Base-by-base conservation (phyloP, 2,888 invertebrate genomes). In the Sphinx pinastri region DNA sequence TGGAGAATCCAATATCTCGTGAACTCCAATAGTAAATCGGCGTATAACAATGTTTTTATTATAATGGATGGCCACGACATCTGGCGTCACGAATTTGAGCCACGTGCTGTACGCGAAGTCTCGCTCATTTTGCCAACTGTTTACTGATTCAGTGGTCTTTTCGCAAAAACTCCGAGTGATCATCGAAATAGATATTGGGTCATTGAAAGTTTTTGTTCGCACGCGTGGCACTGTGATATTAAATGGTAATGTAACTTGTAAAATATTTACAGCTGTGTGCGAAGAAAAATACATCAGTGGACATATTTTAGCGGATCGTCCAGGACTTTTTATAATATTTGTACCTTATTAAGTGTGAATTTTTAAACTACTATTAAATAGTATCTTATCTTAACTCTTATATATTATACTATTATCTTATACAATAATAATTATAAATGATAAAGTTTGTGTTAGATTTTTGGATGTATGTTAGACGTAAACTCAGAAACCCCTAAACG, bases 121-220 rank as follows among this genome's bases (percentile, higher is more conserved):
- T 81, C 77, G 79, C 72, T 74, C 75, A 76, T 79, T 75, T 74
- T 68, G 71, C 79, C 74, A 74, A 69, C 85, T 84, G 81, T 83
- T 86, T 86, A 86, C 79, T 75, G 79, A 87, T 88, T 87, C 86
- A 82, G 81, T 75, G 79, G 81, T 79, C 76, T 79, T 82, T 79
- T 77, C 78, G 78, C 77, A 79, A 86, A 86, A 83, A 81, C 77
- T 81, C 74, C 73, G 77, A 77, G 77, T 75, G 77, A 78, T 84
- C 75, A 76, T 75, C 75, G 76, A 71, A 78, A 81, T 77, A 80
- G 77, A 81, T 82, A 78, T 76, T 75, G 70, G 72, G 59, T 71
- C 74, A 73, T 76, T 75, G n/a, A 71, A 73, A 77, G 75, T 69
- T 77, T 77, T 72, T 49, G 58, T 31, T 45, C 67, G 49, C 71